Evolutionary conservation across 2,113 vertebrate species (phyloP).

Genomic region (Hemibagrus wyckioides): DNA sequence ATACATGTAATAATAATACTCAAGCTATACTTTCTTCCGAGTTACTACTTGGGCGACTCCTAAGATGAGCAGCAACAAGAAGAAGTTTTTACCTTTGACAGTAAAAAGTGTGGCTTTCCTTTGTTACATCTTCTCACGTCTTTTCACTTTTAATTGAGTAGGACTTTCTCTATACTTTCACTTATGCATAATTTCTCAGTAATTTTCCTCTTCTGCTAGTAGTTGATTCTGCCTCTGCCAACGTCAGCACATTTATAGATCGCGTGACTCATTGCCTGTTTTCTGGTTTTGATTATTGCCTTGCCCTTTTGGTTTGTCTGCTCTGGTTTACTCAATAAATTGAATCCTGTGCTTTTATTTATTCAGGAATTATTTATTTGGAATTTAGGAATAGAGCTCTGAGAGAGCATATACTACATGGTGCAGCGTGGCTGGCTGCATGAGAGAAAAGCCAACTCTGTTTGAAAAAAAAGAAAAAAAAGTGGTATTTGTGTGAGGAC

Average conservation of each 20-base stretch:
- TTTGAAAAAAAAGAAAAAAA: conserved; percentile 18
- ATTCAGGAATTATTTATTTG: background rate
- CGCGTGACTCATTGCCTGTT: background rate
- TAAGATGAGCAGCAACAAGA: no score
- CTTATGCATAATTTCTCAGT: background rate
- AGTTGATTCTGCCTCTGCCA: no score
- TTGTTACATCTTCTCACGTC: background rate
- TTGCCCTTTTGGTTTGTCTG: background rate
- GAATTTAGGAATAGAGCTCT: background rate
- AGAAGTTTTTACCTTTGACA: no score
- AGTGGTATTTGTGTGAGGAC: conserved; percentile 3
- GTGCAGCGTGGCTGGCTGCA: background rate
- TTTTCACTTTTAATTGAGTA: background rate
- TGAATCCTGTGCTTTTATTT: conserved; percentile 7
- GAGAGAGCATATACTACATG: no score
- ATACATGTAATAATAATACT: background rate
- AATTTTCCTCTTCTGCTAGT: background rate
- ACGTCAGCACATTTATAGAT: conserved; percentile 1
- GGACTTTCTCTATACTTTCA: background rate
- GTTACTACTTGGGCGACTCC: background rate
- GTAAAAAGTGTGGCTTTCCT: background rate
- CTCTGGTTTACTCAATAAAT: conserved; percentile 8
- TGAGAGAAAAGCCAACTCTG: background rate
- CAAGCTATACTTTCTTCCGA: background rate
- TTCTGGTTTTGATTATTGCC: conserved; percentile 18